A percentile compares a stretch with the other conserved stretches of the same genome.
Conservation (phyloP, 2,797 vertebrate species). For the Tamandua tetradactyla region DNA sequence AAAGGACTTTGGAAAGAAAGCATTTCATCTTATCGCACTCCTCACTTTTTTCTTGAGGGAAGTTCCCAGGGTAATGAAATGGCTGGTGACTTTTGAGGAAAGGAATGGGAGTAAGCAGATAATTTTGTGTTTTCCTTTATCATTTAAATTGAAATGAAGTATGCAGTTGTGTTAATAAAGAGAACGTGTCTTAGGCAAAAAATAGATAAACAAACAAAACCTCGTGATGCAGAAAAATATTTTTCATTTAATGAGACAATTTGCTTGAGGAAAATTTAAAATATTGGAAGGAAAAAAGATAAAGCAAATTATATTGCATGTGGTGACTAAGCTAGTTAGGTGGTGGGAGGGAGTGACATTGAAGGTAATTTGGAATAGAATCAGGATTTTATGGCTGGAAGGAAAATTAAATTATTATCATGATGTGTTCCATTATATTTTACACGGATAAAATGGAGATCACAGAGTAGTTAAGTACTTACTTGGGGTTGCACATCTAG, state of each 20-base stretch:
- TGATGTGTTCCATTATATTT: neutral
- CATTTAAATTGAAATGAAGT: constrained; percentile 63
- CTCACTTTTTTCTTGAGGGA: constrained; percentile 47
- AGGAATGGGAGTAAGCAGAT: constrained; percentile 39
- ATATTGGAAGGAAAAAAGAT: constrained; percentile 23
- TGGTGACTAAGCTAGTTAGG: neutral
- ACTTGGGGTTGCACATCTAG: neutral
- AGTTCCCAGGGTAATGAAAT: constrained; percentile 59
- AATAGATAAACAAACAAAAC: neutral
- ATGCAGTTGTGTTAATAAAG: constrained; percentile 43
- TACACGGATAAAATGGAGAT: neutral
- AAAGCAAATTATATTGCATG: constrained; percentile 53
- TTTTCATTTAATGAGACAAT: constrained; percentile 52
- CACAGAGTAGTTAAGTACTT: constrained; percentile 9
- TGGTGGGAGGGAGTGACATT: neutral
- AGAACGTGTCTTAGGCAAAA: neutral
- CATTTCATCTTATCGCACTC: constrained; percentile 57
- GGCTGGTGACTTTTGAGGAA: constrained; percentile 60
- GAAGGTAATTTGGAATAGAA: neutral
- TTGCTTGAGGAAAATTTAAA: constrained; percentile 54
- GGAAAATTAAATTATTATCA: neutral
- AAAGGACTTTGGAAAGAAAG: constrained; percentile 60
- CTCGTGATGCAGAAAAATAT: constrained; percentile 35
- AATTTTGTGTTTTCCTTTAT: constrained; percentile 55
- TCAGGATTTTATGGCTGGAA: constrained; percentile 13